Evolutionary conservation across 2,113 vertebrate species (phyloP), one percentile per base, ranked within the genome.

Genomic region (Lagopus muta): DNA sequence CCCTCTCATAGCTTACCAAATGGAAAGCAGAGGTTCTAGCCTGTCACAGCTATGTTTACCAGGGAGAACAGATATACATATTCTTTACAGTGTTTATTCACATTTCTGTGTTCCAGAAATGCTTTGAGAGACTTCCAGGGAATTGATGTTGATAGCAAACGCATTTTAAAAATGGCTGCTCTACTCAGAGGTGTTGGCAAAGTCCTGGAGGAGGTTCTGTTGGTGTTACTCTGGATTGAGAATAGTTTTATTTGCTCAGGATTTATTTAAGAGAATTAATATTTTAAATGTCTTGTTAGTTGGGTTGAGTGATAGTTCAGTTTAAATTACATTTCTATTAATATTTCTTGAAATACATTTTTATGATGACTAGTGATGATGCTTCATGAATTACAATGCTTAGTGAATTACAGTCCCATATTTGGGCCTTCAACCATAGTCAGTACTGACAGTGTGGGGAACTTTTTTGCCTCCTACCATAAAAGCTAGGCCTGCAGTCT

Each of bases 201-300:
- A 8, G 38, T 77, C n/a, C 0, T 1, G 36, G 67, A 80, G 27
- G 48, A 20, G 8, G 48, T 74, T 86, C 36, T 64, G 2, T 58
- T 90, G 32, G 24, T 60, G 27, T 93, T 76, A 65, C 22, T 86
- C 12, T 36, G 30, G 7, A 7, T 72, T 77, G 25, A 58, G 40
- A 28, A 21, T 80, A 4, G 77, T 73, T 73, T 66, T 72, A 65
- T 61, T 82, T 88, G 11, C 40, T 88, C 48, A 8, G 8, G 80
- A 54, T 87, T 92, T 89, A n/a, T 86, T 92, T 22, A 18, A 83
- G 34, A 57, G 18, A 81, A 83, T 42, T 36, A 90, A 77, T 71
- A 83, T 28, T 36, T 50, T 75, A 83, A 52, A 4, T 71, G 15
- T 65, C 32, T 64, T n/a, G 28, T 8, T 85, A 57, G 65, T 18